Conservation (phyloP, 2,797 vertebrate species). For the Cryptoprocta ferox region DNA sequence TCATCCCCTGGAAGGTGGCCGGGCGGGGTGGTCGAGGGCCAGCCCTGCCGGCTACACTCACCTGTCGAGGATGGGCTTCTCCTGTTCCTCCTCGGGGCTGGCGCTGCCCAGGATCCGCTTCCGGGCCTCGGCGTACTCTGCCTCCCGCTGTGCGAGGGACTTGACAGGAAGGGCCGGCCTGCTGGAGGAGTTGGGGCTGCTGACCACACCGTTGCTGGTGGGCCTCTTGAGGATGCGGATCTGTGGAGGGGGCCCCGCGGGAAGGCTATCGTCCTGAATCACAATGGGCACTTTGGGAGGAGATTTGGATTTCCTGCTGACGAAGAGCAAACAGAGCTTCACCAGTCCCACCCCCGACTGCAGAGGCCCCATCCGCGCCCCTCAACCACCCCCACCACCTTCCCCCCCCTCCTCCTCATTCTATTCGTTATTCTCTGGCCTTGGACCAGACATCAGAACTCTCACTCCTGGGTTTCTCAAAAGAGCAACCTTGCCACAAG, state of each 20-base stretch:
- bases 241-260: conserved; percentile 94
- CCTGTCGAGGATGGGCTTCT: conserved; percentile 94
- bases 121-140: conserved; percentile 97
- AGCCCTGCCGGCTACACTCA: conserved; percentile 74
- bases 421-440: conserved; percentile 6
- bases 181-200: conserved; percentile 88
- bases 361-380: neutral
- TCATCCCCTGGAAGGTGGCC: too few species aligned
- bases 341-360: conserved; percentile 3
- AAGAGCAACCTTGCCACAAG: conserved; percentile 45
- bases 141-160: conserved; percentile 97
- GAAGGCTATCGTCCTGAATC: conserved; percentile 96
- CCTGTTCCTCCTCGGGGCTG: conserved; percentile 95
- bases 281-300: conserved; percentile 94
- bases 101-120: conserved; percentile 98
- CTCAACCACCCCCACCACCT: neutral
- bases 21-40: neutral
- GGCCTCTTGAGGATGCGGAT: conserved; percentile 98
- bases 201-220: conserved; percentile 93
- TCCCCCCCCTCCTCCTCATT: neutral
- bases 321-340: conserved; percentile 57
- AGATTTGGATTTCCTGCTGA: conserved; percentile 91
- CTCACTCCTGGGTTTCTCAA: conserved; percentile 4
- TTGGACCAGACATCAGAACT: conserved; percentile 40
- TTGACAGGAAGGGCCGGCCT: conserved; percentile 94